Percentiles rank a stretch among this genome's conserved stretches.
Evolutionary conservation across 2,888 invertebrate species (phyloP).

Genomic region (Teleogryllus oceanicus): DNA sequence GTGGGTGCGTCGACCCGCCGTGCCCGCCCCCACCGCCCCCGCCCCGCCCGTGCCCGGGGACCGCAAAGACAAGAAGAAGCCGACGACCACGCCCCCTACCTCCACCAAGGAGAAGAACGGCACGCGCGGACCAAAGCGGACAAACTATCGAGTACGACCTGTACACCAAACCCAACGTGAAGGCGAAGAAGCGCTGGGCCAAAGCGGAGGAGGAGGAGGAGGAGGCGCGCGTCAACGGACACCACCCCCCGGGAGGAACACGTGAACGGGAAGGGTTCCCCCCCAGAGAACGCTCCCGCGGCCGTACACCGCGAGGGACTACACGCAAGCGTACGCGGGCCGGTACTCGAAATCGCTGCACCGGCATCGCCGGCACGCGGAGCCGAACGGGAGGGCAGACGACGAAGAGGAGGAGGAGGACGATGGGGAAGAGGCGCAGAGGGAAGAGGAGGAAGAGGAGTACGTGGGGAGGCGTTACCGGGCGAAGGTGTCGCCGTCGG

Average conservation of each 20-base stretch:
- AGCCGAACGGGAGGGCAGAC: background rate
- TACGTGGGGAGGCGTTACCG: constrained; percentile 20
- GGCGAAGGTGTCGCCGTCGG: background rate
- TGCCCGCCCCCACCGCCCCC: background rate
- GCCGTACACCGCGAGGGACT: too few relatives aligned
- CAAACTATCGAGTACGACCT: too few relatives aligned
- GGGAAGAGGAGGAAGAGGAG: constrained; percentile 18
- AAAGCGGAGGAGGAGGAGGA: background rate
- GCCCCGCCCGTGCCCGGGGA: background rate
- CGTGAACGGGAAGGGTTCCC: constrained; percentile 27
- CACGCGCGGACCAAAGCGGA: too few relatives aligned
- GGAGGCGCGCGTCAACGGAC: background rate
- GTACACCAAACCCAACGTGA: background rate
- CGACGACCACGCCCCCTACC: too few relatives aligned
- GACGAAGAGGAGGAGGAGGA: background rate
- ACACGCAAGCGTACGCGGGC: too few relatives aligned
- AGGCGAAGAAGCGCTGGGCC: background rate
- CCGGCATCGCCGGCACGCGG: constrained; percentile 28
- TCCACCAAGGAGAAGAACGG: too few relatives aligned
- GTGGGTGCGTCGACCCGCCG: background rate
- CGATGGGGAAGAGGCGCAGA: constrained; percentile 19
- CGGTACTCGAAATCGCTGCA: background rate
- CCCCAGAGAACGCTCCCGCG: too few relatives aligned
- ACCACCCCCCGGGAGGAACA: background rate
- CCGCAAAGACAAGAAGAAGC: background rate